phyloP scores from a whole-genome alignment of 35 echinoderm and acorn worm species.

The Ophiothrix spiculata region DNA sequence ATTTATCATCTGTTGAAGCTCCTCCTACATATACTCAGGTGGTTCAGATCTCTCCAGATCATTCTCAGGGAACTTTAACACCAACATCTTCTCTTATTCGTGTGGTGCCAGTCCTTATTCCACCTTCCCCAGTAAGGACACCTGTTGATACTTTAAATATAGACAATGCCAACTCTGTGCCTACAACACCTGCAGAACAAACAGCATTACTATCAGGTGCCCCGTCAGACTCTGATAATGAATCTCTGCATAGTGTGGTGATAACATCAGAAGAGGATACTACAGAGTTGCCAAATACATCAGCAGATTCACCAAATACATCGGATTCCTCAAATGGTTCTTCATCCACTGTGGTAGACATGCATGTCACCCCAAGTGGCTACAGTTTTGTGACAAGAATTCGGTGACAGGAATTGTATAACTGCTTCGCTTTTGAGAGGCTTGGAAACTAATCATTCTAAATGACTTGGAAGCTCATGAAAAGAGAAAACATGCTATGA shows the following conservation, averaged over 20 bases:
- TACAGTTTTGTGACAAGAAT: neutral
- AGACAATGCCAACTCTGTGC: neutral
- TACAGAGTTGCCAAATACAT: neutral
- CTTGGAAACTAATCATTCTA: too few species aligned
- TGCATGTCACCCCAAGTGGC: neutral
- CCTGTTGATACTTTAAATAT: neutral
- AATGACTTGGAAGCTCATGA: too few species aligned
- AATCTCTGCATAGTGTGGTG: neutral
- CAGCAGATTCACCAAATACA: neutral
- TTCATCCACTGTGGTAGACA: constrained; percentile 2
- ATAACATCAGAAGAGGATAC: neutral
- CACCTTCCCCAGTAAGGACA: neutral
- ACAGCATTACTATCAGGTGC: constrained; percentile 3
- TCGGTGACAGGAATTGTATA: neutral
- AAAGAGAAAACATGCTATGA: too few species aligned
- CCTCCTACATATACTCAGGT: constrained; percentile 3
- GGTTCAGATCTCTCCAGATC: neutral
- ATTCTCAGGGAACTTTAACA: neutral
- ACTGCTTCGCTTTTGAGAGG: too few species aligned
- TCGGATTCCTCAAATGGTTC: neutral
- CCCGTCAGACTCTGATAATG: neutral
- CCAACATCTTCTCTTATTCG: neutral
- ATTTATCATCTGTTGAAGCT: neutral
- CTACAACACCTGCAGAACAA: neutral
- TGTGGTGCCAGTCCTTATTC: neutral